A percentile compares a stretch with the other conserved stretches of the same genome.
Conservation (phyloP, 2,888 invertebrate species). For the Apamea sordens region DNA sequence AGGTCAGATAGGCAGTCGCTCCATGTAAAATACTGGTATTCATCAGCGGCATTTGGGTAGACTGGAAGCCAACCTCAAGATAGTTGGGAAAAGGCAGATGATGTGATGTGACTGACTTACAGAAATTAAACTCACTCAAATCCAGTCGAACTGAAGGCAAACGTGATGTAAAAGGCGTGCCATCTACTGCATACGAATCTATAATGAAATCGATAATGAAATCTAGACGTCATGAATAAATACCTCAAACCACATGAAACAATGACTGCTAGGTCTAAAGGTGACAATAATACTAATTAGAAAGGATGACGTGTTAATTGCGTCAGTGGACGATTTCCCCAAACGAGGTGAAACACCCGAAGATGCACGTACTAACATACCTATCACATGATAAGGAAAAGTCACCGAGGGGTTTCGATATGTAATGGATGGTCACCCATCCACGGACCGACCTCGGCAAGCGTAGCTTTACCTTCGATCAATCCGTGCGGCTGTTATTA, state of each 20-base stretch:
- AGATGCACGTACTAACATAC: background rate
- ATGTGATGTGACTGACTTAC: background rate
- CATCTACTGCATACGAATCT: too few species aligned
- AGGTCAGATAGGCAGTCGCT: background rate
- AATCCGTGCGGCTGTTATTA: background rate
- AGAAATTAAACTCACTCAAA: background rate
- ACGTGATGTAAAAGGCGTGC: slow-evolving; percentile 10
- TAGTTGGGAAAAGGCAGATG: background rate
- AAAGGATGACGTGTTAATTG: slow-evolving; percentile 22
- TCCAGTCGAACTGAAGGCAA: background rate
- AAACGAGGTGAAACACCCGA: slow-evolving; percentile 1
- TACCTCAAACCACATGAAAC: slow-evolving; percentile 25
- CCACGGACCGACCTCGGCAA: background rate
- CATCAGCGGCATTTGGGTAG: background rate
- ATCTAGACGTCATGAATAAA: slow-evolving; percentile 15
- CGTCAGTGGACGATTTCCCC: slow-evolving; percentile 27
- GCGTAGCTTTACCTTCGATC: background rate
- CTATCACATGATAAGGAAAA: too few species aligned
- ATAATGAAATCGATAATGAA: too few species aligned
- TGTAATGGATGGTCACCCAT: background rate
- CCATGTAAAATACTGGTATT: background rate
- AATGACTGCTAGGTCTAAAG: slow-evolving; percentile 36
- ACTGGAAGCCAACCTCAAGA: background rate
- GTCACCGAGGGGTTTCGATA: background rate
- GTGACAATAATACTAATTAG: slow-evolving; percentile 50